Conservation (phyloP, 2,113 vertebrate genomes). For the Theropithecus gelada region DNA sequence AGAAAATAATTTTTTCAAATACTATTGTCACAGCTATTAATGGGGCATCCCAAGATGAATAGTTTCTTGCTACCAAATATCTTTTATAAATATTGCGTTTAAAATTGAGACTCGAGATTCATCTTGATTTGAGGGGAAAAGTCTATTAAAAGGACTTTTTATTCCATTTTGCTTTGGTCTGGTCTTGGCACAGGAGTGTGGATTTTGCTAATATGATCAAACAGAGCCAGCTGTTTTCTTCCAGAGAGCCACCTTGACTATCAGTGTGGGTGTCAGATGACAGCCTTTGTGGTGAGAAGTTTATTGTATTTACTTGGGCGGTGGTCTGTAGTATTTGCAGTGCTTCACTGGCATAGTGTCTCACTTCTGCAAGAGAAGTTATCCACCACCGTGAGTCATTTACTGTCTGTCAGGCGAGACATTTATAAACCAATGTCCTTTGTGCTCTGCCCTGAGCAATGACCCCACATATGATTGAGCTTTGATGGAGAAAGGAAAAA, state of each 20-base stretch:
- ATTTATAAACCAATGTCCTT: background rate
- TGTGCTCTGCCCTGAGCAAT: background rate
- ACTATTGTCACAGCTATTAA: background rate
- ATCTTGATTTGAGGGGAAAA: background rate
- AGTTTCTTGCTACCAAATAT: background rate
- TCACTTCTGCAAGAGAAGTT: conserved; percentile 52
- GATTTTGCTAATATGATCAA: conserved; percentile 58
- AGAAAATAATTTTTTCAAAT: background rate
- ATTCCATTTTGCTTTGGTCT: background rate
- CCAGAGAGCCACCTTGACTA: conserved; percentile 46
- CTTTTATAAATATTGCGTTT: conserved; percentile 35
- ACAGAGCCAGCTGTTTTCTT: conserved; percentile 64
- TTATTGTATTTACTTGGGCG: conserved; percentile 74
- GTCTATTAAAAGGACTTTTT: background rate
- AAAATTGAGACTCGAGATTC: background rate
- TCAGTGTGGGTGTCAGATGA: conserved; percentile 72
- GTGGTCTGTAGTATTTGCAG: conserved; percentile 69
- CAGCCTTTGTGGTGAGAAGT: conserved; percentile 66
- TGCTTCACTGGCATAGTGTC: conserved; percentile 69
- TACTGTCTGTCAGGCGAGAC: background rate
- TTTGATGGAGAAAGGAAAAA: background rate
- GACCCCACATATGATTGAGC: background rate
- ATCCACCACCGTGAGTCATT: background rate
- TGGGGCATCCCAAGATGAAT: background rate
- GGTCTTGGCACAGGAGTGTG: background rate